Base-by-base conservation (phyloP, 2,888 invertebrate species). In the Ferdinandea cuprea region DNA sequence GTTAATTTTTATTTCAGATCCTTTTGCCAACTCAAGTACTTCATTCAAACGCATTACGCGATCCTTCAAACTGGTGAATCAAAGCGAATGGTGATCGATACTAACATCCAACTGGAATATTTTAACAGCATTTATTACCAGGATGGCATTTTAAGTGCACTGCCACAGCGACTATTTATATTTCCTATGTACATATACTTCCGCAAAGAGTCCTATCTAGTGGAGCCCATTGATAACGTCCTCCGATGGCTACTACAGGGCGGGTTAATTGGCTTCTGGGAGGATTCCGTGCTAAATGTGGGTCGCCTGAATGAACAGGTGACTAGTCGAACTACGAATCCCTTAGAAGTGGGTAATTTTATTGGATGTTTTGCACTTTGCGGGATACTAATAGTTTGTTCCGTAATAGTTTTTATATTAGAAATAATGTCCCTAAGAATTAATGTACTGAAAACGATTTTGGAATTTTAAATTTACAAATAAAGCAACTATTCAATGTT, bases 1-100 rank as follows among this genome's bases (percentile, higher is more conserved):
- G 11, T 11, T 17, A 37, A 21, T 15, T 58, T 46, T 9, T 58
- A 5, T 66, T 73, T 8, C 46, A 80, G 79, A 6, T 35, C 48
- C 0, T 63, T 80, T 8, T 9, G 19, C 3, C 19, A 61, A 1
- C 37, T 56, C 0, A 15, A 72, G 2, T 13, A 35, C 35, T 32
- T 15, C 5, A 21, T 69, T 15, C 63, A 68, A 9, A 11, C 11
- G 2, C 69, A 74, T 5, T 80, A 80, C 11, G 80, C 28, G 2
- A 44, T 30, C 2, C 50, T 80, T 37, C 80, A 74, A n/a, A 15
- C 35, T 2, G 69, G 69, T 0, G n/a, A 19, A 2, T 13, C 21
- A 0, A 80, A 80, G 11, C 74, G 63, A 2, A 69, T 80, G 74
- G 80, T 80, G 4, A 19, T 80, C 50, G 74, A 74, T 13, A 69